These are phyloP conservation scores for Vannuccia rotundouncinata DNA, from an alignment of 2,888 invertebrate species.

Conservation along the genomic window DNA sequence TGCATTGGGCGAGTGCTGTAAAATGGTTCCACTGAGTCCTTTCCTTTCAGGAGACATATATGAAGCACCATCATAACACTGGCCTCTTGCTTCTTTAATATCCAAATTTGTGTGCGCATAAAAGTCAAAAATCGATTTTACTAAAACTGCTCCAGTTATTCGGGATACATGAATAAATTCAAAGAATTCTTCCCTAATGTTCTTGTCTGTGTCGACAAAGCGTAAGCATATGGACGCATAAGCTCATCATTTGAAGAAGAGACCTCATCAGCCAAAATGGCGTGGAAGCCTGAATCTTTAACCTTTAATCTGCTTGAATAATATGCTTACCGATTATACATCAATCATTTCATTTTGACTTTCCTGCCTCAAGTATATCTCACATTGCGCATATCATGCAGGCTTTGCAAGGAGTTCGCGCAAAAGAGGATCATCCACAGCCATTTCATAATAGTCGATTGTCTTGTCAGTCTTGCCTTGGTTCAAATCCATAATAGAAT, in stretches of 20 bases:
- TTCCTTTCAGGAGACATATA: background rate
- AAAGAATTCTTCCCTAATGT: slow-evolving; percentile 37
- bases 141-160: slow-evolving; percentile 29
- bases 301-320: slow-evolving; percentile 32
- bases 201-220: slow-evolving; percentile 30
- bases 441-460: no score
- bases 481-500: no score
- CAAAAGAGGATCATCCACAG: no score
- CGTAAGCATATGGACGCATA: slow-evolving; percentile 27
- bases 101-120: background rate
- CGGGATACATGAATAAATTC: slow-evolving; percentile 24
- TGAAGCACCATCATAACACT: background rate
- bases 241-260: slow-evolving; percentile 32
- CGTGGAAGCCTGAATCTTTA: slow-evolving; percentile 30
- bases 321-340: slow-evolving; percentile 24
- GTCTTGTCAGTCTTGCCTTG: no score
- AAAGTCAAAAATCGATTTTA: background rate
- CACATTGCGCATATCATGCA: background rate
- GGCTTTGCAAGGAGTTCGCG: no score
- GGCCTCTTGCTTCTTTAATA: no score
- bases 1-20: background rate
- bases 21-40: background rate
- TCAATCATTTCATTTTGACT: slow-evolving; percentile 34
- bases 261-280: slow-evolving; percentile 36
- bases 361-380: slow-evolving; percentile 1